These are phyloP conservation scores for Epinephelus awoara DNA, from an alignment of 2,797 vertebrate genomes.

Conservation along the genomic window DNA sequence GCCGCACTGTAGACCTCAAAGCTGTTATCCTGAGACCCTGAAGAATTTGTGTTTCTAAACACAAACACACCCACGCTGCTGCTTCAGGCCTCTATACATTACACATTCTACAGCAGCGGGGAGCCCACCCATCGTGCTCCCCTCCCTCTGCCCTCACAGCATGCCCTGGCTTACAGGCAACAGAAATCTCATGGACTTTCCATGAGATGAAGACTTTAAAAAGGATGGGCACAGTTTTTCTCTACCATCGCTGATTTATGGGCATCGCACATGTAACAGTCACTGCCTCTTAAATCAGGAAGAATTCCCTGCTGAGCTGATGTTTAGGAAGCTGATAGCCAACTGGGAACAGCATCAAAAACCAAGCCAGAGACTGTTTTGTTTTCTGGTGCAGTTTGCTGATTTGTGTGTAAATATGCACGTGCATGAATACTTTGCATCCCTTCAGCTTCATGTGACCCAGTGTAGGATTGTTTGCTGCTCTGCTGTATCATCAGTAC, in stretches of 20 bases:
- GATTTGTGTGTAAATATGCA: neutral
- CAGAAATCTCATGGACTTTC: conserved; percentile 30
- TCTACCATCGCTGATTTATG: conserved; percentile 27
- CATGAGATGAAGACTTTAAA: conserved; percentile 2
- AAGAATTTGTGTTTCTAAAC: conserved; percentile 52
- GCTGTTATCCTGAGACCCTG: conserved; percentile 44
- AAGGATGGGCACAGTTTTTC: neutral
- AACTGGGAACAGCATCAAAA: conserved; percentile 25
- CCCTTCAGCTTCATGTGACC: neutral
- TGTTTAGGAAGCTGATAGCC: conserved; percentile 20
- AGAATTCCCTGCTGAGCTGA: conserved; percentile 23
- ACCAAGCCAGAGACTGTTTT: neutral
- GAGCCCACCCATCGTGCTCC: conserved; percentile 56
- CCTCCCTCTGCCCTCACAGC: conserved; percentile 38
- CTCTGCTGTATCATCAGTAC: neutral
- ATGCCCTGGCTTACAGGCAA: conserved; percentile 26
- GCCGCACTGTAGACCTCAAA: conserved; percentile 43
- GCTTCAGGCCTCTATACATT: conserved; percentile 54
- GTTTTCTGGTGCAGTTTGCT: neutral
- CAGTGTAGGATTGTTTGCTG: neutral
- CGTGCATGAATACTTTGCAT: neutral
- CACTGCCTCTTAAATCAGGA: conserved; percentile 17
- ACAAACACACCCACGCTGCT: conserved; percentile 46
- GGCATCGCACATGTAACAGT: conserved; percentile 11
- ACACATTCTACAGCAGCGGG: conserved; percentile 33